These are phyloP conservation scores for Mus spretus DNA, from an alignment of 2,797 vertebrate species.

Conservation along the genomic window DNA sequence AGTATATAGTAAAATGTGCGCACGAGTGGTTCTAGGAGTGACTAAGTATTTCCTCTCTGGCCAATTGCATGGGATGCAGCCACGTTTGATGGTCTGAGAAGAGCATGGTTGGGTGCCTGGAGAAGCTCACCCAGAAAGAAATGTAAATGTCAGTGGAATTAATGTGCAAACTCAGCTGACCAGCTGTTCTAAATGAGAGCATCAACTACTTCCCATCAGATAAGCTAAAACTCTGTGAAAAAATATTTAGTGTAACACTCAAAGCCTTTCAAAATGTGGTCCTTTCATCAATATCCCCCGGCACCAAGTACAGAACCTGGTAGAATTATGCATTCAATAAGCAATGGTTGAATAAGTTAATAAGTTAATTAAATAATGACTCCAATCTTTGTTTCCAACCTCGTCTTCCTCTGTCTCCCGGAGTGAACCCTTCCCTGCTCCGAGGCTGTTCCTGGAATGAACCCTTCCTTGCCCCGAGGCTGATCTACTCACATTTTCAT, in stretches of 20 bases:
- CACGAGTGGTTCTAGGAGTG: constrained; percentile 27
- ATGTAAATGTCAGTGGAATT: constrained; percentile 4
- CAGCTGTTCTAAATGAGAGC: not conserved
- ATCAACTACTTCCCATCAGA: constrained; percentile 34
- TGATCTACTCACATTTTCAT: not conserved
- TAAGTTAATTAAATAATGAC: constrained; percentile 16
- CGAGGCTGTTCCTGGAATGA: not conserved
- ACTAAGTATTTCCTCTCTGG: not conserved
- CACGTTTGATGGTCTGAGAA: not conserved
- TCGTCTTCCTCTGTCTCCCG: not conserved
- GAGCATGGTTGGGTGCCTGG: not conserved
- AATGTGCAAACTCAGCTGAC: not conserved
- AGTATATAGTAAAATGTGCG: constrained; percentile 8
- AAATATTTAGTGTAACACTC: constrained; percentile 17
- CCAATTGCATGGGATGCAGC: not conserved
- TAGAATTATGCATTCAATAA: constrained; percentile 35
- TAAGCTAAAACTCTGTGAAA: constrained; percentile 9
- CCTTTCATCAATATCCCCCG: not conserved
- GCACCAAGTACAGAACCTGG: not conserved
- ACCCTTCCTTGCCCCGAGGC: not conserved
- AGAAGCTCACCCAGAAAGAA: constrained; percentile 10
- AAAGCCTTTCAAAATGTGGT: constrained; percentile 13
- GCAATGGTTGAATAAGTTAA: not conserved
- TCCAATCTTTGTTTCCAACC: constrained; percentile 35
- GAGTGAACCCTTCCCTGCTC: not conserved